Evolutionary conservation across 1,140 invertebrate species (phyloP).

Genomic region (Scaptomyza pallida): DNA sequence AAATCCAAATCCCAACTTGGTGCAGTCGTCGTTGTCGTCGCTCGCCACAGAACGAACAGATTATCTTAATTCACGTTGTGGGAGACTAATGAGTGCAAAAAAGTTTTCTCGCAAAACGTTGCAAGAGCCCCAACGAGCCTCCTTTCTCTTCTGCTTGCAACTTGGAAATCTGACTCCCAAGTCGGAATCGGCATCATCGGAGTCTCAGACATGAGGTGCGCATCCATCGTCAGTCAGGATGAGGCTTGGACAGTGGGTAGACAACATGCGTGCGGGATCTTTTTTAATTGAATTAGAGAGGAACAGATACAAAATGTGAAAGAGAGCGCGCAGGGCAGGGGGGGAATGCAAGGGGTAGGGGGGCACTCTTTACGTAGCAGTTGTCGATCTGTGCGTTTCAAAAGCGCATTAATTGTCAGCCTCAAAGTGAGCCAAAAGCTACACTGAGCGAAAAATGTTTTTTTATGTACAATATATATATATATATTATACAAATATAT

Average conservation of each 20-base stretch:
- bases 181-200: neutral
- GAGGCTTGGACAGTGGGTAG: slow-evolving; percentile 10
- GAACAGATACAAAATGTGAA: slow-evolving; percentile 20
- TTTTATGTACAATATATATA: too few relatives aligned
- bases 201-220: slow-evolving; percentile 7
- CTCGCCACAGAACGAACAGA: slow-evolving; percentile 43
- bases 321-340: neutral
- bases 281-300: slow-evolving; percentile 80
- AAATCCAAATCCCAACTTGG: slow-evolving; percentile 24
- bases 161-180: neutral
- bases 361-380: neutral
- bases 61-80: slow-evolving; percentile 84
- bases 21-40: slow-evolving; percentile 42
- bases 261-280: slow-evolving; percentile 68
- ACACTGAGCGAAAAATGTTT: neutral
- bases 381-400: slow-evolving; percentile 78
- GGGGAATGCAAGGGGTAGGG: neutral
- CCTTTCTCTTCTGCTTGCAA: slow-evolving; percentile 14
- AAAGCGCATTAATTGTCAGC: slow-evolving; percentile 80
- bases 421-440: slow-evolving; percentile 26
- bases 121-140: neutral
- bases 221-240: slow-evolving; percentile 54
- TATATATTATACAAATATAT: too few relatives aligned
- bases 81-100: slow-evolving; percentile 84
- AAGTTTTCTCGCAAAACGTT: slow-evolving; percentile 37